Conservation (phyloP, 2,888 invertebrate species). For the Phragmatobia fuliginosa region DNA sequence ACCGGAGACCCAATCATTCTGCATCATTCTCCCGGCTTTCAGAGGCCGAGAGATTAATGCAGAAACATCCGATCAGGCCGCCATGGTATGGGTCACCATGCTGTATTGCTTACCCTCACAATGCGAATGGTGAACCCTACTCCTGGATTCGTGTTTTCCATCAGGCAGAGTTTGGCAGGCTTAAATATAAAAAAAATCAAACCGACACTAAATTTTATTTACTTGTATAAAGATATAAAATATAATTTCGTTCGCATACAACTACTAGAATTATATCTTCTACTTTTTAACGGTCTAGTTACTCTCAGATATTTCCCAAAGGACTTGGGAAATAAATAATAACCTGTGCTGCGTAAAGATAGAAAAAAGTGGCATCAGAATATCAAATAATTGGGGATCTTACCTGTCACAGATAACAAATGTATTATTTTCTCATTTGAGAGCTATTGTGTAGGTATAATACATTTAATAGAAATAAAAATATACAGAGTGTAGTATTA, state of each 20-base stretch:
- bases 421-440: slow-evolving; percentile 35
- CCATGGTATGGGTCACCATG: no score
- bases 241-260: neutral
- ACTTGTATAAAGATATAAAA: no score
- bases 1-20: no score
- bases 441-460: neutral
- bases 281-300: slow-evolving; percentile 40
- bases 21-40: no score
- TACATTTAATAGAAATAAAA: neutral
- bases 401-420: slow-evolving; percentile 34
- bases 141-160: no score
- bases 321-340: slow-evolving; percentile 50
- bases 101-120: no score
- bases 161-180: no score
- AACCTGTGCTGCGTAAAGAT: slow-evolving; percentile 33
- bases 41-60: no score
- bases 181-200: no score
- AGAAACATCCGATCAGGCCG: no score
- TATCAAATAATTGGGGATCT: slow-evolving; percentile 45
- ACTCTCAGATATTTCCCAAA: slow-evolving; percentile 44
- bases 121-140: no score
- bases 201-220: no score
- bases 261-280: slow-evolving; percentile 31
- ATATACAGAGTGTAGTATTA: neutral
- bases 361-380: slow-evolving; percentile 41